These are phyloP conservation scores for Notarius lentiginosus DNA, from an alignment of 2,113 vertebrate species.

Conservation along the genomic window DNA sequence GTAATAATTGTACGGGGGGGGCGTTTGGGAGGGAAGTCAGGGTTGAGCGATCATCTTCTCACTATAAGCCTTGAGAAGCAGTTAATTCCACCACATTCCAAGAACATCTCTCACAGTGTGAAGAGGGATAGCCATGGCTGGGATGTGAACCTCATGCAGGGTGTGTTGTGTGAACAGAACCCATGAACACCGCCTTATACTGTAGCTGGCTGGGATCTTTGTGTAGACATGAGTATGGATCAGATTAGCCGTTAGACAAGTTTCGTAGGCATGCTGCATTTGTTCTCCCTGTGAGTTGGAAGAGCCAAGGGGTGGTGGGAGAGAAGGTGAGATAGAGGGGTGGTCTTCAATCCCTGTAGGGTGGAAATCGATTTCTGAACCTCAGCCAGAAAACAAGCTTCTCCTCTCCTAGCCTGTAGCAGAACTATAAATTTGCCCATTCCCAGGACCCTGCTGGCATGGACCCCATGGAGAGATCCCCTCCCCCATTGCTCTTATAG, in stretches of 20 bases:
- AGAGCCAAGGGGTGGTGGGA: too few species aligned
- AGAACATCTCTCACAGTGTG: slow-evolving; percentile 23
- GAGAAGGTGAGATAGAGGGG: neutral
- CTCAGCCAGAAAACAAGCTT: neutral
- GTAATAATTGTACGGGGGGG: neutral
- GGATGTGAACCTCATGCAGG: slow-evolving; percentile 13
- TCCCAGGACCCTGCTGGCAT: slow-evolving; percentile 33
- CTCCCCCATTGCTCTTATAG: slow-evolving; percentile 7
- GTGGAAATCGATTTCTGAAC: neutral
- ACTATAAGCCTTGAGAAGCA: neutral
- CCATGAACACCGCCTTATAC: neutral
- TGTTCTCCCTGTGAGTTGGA: neutral
- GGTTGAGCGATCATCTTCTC: neutral
- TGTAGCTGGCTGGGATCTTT: neutral
- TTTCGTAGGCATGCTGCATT: neutral
- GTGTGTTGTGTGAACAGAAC: neutral
- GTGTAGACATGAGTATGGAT: slow-evolving; percentile 2
- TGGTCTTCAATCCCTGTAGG: neutral
- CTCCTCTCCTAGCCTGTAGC: neutral
- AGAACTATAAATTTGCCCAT: slow-evolving; percentile 20
- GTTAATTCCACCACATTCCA: slow-evolving; percentile 38
- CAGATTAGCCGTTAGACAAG: slow-evolving; percentile 15
- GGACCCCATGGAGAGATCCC: neutral
- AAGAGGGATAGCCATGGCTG: neutral
- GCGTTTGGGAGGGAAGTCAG: neutral